These are phyloP conservation scores for Sinocyclocheilus rhinocerous DNA, from an alignment of 2,113 vertebrate genomes.

Conservation along the genomic window DNA sequence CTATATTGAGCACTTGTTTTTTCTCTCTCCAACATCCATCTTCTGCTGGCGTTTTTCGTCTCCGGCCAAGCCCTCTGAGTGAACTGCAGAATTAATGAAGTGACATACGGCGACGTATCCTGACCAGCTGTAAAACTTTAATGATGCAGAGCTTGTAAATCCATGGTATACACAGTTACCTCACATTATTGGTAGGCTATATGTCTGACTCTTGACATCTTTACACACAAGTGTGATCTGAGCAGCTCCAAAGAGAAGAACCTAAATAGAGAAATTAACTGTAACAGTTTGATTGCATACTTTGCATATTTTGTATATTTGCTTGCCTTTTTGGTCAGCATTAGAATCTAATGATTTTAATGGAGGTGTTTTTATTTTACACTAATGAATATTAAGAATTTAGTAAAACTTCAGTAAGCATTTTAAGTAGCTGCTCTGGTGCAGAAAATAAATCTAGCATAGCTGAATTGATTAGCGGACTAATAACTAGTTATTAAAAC, in stretches of 20 bases:
- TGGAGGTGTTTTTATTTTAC: not conserved
- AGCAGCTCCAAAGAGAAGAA: constrained; percentile 21
- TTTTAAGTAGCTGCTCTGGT: not conserved
- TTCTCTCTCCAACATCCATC: constrained; percentile 15
- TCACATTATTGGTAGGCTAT: constrained; percentile 27
- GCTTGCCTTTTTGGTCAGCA: not conserved
- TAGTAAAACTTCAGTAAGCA: not conserved
- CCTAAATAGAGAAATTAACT: not conserved
- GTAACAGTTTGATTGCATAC: constrained; percentile 30
- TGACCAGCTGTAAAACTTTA: constrained; percentile 22
- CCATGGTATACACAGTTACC: constrained; percentile 12
- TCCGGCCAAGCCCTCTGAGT: constrained; percentile 1
- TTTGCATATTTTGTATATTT: not conserved
- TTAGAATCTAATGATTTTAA: too few relatives aligned
- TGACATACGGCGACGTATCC: constrained; percentile 3
- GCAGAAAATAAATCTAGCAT: not conserved
- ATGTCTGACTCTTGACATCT: constrained; percentile 38
- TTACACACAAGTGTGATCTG: constrained; percentile 26
- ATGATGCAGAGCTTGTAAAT: constrained; percentile 43
- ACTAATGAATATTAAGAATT: not conserved
- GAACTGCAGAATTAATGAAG: constrained; percentile 27
- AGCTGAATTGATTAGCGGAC: not conserved
- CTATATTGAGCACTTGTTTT: constrained; percentile 16
- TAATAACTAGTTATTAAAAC: not conserved
- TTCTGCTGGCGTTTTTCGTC: not conserved